Conservation (phyloP, 2,888 invertebrate species). For the Eupeodes latifasciatus region DNA sequence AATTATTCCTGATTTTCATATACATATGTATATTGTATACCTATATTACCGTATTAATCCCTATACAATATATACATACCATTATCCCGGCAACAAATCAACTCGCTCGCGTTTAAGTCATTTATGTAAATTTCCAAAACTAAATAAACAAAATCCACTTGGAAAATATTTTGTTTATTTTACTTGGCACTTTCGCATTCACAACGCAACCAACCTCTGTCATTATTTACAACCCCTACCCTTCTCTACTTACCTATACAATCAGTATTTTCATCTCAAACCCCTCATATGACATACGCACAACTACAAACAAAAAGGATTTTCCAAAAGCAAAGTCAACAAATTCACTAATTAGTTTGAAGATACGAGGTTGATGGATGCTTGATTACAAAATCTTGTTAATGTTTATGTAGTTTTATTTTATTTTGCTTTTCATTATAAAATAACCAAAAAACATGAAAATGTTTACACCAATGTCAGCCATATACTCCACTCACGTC, state of each 20-base stretch:
- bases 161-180: conserved; percentile 61
- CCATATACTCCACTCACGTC: no score
- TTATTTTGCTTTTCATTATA: not conserved
- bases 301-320: conserved; percentile 8
- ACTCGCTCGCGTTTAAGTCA: not conserved
- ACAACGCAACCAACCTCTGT: conserved; percentile 1
- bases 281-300: conserved; percentile 13
- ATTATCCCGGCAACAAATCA: not conserved
- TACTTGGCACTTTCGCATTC: conserved; percentile 41
- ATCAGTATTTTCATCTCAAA: not conserved
- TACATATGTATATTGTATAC: no score
- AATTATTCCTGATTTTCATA: conserved; percentile 4
- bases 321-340: conserved; percentile 70
- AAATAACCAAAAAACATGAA: conserved; percentile 18
- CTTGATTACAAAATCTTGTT: conserved; percentile 28
- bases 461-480: conserved; percentile 7
- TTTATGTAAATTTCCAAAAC: conserved; percentile 47
- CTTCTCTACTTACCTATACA: not conserved
- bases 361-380: conserved; percentile 39
- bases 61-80: not conserved
- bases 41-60: no score
- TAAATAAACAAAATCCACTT: conserved; percentile 57
- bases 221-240: conserved; percentile 8
- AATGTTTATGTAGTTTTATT: not conserved
- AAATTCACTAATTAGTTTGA: conserved; percentile 69